Percentiles rank a stretch among this genome's conserved stretches.
These are phyloP conservation scores for Orbicella faveolata DNA, from an alignment of 64 coral and sea anemone species.

Conservation along the genomic window DNA sequence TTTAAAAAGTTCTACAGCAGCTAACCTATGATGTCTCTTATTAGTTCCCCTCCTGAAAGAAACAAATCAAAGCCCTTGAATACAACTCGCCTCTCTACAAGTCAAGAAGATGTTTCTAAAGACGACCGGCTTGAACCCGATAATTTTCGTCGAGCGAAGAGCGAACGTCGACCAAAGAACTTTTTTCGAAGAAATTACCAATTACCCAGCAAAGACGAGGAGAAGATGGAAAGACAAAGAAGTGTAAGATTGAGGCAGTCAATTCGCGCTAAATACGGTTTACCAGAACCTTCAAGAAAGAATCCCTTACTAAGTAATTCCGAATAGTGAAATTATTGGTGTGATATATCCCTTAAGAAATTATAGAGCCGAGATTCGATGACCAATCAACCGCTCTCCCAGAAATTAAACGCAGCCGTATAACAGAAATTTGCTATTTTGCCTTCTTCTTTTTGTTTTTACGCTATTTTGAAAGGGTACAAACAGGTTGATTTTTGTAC, in stretches of 20 bases:
- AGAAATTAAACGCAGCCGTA: too few species aligned
- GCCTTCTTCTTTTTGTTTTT: too few species aligned
- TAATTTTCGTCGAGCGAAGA: slow-evolving; percentile 74
- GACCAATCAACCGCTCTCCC: too few species aligned
- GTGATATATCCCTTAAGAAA: too few species aligned
- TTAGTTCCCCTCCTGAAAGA: not conserved
- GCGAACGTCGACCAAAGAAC: slow-evolving; percentile 59
- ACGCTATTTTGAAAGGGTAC: too few species aligned
- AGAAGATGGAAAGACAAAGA: slow-evolving; percentile 71
- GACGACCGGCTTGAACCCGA: slow-evolving; percentile 41
- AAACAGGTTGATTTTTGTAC: too few species aligned
- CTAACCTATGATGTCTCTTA: not conserved
- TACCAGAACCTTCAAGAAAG: slow-evolving; percentile 28
- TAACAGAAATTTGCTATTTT: too few species aligned
- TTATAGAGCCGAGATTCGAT: too few species aligned
- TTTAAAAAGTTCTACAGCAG: too few species aligned
- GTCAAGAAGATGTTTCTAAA: slow-evolving; percentile 60
- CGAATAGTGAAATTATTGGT: not conserved
- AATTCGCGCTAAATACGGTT: slow-evolving; percentile 72
- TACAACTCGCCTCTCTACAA: slow-evolving; percentile 17
- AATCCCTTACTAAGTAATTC: slow-evolving; percentile 10
- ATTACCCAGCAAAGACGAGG: slow-evolving; percentile 77
- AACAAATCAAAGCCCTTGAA: not conserved
- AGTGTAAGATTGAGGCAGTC: slow-evolving; percentile 74
- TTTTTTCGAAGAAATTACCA: slow-evolving; percentile 76